Percentiles rank a stretch among this genome's conserved stretches.
Evolutionary conservation across 2,888 invertebrate species (phyloP).

Genomic region (Catocala nupta): DNA sequence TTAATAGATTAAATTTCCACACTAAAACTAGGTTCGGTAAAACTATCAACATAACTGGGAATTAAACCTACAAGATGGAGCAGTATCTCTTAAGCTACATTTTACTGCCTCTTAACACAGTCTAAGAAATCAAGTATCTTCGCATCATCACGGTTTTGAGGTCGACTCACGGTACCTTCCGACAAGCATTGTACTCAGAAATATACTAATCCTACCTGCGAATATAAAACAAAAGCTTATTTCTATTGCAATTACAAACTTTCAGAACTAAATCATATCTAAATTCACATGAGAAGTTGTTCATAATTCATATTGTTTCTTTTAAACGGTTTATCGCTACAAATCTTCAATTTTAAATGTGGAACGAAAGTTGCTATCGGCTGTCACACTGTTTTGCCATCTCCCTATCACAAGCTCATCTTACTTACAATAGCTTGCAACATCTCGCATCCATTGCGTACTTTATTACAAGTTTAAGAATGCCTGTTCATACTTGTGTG

Average conservation of each 20-base stretch:
- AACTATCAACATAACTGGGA: too few relatives aligned
- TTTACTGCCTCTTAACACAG: too few relatives aligned
- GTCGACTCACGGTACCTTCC: neutral
- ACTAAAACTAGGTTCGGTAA: too few relatives aligned
- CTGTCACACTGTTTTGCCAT: slow-evolving; percentile 61
- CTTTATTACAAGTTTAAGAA: slow-evolving; percentile 9
- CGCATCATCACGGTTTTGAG: neutral
- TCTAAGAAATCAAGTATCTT: too few relatives aligned
- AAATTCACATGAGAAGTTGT: slow-evolving; percentile 55
- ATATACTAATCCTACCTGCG: neutral
- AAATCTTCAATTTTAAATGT: slow-evolving; percentile 67
- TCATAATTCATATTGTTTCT: slow-evolving; percentile 50
- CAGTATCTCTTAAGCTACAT: too few relatives aligned
- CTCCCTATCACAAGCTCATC: slow-evolving; percentile 13
- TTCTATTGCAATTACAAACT: slow-evolving; percentile 9
- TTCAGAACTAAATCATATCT: slow-evolving; percentile 15
- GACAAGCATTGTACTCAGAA: neutral
- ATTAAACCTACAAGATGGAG: too few relatives aligned
- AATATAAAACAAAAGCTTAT: slow-evolving; percentile 8
- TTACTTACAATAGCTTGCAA: slow-evolving; percentile 3
- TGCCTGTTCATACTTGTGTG: slow-evolving; percentile 15
- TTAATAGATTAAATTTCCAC: too few relatives aligned
- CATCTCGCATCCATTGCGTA: slow-evolving; percentile 39
- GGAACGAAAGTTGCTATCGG: slow-evolving; percentile 58
- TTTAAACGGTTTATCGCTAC: slow-evolving; percentile 52